Evolutionary conservation across 2,113 vertebrate species (phyloP), one percentile per base, ranked within the genome.

Genomic region (Chunga burmeisteri): DNA sequence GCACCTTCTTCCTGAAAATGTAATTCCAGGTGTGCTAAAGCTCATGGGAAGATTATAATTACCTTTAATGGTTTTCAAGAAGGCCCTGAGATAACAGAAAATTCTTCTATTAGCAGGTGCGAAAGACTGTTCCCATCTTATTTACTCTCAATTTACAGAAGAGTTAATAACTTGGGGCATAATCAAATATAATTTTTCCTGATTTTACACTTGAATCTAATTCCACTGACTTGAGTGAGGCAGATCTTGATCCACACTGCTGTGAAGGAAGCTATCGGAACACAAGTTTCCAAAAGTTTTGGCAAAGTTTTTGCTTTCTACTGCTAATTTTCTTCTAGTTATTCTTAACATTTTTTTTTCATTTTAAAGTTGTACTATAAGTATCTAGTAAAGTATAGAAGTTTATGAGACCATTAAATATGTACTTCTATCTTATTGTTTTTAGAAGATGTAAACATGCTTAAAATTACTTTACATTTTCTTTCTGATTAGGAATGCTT

Each of bases 11-110:
- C 65, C 72, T 92, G 77, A 61, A 86, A 59, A 59, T 10, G n/a
- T 44, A 61, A 88, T 66, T 81, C 61, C 83, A 95, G 68, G 93
- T 92, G 90, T 13, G 5, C 17, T 63, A 18, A 63, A 81, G 83
- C 83, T 91, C 86, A 96, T 92, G 34, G 40, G 40, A 94, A 89
- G 77, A 81, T 94, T 79, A 36, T 72, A 74, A 90, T 91, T 94
- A 21, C 27, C 3, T 25, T 92, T 52, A 81, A 18, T 56, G 65
- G 11, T 38, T 84, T 94, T 94, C 65, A 81, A 91, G 74, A 72
- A 80, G 44, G 27, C 19, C 30, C 8, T 2, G 16, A 88, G 34
- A 56, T 63, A 86, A 71, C 4, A 50, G 34, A 58, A 34, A 74
- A 61, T 52, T 87, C 55, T 89, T 94, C 34, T 44, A 20, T 59